Conservation (phyloP, 1,140 invertebrate species). For the Diuraphis noxia region DNA sequence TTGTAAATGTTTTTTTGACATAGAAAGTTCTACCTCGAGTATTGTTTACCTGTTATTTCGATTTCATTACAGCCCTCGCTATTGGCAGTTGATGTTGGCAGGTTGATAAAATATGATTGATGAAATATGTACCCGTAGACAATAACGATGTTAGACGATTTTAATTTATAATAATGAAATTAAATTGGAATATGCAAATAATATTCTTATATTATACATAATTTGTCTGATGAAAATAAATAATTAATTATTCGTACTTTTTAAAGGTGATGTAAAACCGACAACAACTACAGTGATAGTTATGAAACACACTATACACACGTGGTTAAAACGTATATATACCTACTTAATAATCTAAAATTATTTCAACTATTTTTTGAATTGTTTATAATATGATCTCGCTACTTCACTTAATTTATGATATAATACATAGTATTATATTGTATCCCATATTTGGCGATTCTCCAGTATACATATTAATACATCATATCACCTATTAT, state of each 20-base stretch:
- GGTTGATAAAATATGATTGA: background rate
- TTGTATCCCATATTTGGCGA: background rate
- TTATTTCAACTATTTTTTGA: background rate
- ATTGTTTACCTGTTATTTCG: background rate
- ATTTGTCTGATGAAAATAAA: background rate
- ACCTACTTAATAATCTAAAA: background rate
- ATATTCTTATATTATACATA: background rate
- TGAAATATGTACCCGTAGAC: background rate
- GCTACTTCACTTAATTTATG: background rate
- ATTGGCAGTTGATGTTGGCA: background rate
- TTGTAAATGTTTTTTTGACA: background rate
- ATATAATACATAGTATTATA: background rate
- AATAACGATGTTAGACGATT: background rate
- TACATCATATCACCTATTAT: background rate
- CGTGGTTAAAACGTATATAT: background rate
- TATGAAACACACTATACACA: background rate
- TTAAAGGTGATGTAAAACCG: background rate
- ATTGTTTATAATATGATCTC: background rate
- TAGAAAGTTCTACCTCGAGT: background rate
- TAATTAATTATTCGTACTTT: background rate
- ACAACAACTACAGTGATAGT: background rate
- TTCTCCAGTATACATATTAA: too few species aligned
- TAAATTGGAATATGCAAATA: background rate
- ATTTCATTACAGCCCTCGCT: background rate
- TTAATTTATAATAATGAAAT: background rate